Conservation (phyloP, 1,140 invertebrate species). For the Ctenoplectra terminalis region DNA sequence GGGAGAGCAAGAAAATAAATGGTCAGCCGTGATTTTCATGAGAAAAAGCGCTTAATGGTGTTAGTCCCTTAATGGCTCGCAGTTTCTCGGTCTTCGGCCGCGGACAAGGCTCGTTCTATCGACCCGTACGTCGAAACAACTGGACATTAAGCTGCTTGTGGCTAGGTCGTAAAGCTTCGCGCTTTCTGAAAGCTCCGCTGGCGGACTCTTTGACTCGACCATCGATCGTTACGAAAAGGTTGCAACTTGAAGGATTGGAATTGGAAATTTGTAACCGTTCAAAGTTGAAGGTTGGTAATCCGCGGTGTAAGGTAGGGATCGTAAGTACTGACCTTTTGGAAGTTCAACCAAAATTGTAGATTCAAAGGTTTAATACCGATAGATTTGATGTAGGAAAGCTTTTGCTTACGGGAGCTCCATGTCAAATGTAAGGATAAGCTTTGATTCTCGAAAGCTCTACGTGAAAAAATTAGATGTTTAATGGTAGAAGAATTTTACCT, state of each 20-base stretch:
- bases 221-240: not conserved
- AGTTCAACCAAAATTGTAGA: too few species aligned
- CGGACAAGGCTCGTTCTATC: not conserved
- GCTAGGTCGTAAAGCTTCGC: not conserved
- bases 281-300: not conserved
- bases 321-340: too few species aligned
- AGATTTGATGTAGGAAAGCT: not conserved
- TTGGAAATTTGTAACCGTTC: not conserved
- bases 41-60: constrained; percentile 29
- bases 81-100: constrained; percentile 32
- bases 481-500: too few species aligned
- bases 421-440: too few species aligned
- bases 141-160: constrained; percentile 12
- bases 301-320: not conserved
- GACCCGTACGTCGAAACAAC: constrained; percentile 11
- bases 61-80: constrained; percentile 33
- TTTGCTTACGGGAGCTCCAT: too few species aligned
- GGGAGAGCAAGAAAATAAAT: constrained; percentile 12
- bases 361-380: not conserved
- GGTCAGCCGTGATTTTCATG: constrained; percentile 30
- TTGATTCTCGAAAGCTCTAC: too few species aligned
- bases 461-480: too few species aligned
- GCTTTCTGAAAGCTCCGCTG: not conserved
- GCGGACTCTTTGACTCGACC: not conserved
- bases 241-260: not conserved